phyloP scores from a whole-genome alignment of 2,888 invertebrate genomes.

The Entomobrya multifasciata region DNA sequence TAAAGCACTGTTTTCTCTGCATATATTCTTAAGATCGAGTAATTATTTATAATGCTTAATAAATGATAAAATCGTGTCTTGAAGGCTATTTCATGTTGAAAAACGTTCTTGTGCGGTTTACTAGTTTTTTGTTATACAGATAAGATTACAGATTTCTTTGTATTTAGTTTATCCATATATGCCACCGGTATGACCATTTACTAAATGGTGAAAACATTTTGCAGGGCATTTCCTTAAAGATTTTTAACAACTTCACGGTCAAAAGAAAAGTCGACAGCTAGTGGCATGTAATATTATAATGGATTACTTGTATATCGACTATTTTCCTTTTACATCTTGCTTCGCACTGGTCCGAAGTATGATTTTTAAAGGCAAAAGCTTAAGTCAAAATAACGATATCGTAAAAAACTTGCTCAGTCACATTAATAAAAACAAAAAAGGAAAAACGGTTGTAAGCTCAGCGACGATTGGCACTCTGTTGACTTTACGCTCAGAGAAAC shows the following conservation, averaged over 20 bases:
- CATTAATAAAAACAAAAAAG: constrained; percentile 11
- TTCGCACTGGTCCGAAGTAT: neutral
- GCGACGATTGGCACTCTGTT: neutral
- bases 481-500: neutral
- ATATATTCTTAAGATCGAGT: constrained; percentile 68
- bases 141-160: neutral
- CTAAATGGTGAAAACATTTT: neutral
- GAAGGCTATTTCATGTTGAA: constrained; percentile 49
- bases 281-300: constrained; percentile 43
- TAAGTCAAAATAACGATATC: neutral
- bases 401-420: constrained; percentile 18
- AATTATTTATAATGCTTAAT: constrained; percentile 75
- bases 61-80: constrained; percentile 75
- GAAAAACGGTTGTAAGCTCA: neutral
- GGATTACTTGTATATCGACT: constrained; percentile 29
- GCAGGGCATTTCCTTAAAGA: neutral
- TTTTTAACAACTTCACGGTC: constrained; percentile 6
- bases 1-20: constrained; percentile 49
- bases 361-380: neutral
- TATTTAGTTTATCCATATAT: neutral
- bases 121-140: no score
- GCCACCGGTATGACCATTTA: neutral
- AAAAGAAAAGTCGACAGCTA: constrained; percentile 25
- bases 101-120: neutral
- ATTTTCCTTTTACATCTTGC: neutral